Evolutionary conservation across 2,113 vertebrate species (phyloP), one percentile per base, ranked within the genome.

Genomic region (Nettapus auritus): DNA sequence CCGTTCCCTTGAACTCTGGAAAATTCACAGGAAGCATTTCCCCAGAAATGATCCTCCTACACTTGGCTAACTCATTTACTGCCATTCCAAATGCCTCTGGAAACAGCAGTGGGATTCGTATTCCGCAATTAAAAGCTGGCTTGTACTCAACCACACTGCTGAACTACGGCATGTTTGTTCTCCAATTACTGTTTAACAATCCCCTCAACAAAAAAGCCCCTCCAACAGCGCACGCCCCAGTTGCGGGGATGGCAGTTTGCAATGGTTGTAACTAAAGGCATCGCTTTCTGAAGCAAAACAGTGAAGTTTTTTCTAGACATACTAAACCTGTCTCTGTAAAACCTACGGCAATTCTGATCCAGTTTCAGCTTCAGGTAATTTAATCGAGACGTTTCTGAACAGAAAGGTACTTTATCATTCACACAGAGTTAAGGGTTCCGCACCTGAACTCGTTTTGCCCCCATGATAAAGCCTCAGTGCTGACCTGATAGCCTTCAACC

Each of bases 71-170:
- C 53, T 34, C 29, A 62, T 23, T 57, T 78, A 31, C 66, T 93
- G 82, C 84, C 69, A 67, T 90, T 94, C 88, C 89, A 94, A 89
- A 88, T n/a, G 66, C 87, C 83, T 90, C 96, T 95, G 94, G 93
- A 94, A 95, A 82, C 87, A 90, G 56, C 92, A 91, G 82, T 21
- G 2, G 86, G 88, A 83, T 89, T 59, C 85, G 78, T 90, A 91
- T 38, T 77, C 57, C 87, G 74, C 87, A 90, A 76, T 91, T 96
- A 95, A 90, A 88, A 91, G 70, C 87, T 96, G 95, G 93, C 56
- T 0, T 4, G 26, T 29, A 46, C 62, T 96, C 93, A 91, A 11
- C 8, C 55, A 16, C 55, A 25, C 52, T 40, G 53, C 40, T 87
- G 48, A 90, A 92, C 44, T 36, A 89, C 83, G 83, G 71, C 69